Evolutionary conservation across 2,797 vertebrate genomes (phyloP).

Genomic region (Enteromius trimaculatus): DNA sequence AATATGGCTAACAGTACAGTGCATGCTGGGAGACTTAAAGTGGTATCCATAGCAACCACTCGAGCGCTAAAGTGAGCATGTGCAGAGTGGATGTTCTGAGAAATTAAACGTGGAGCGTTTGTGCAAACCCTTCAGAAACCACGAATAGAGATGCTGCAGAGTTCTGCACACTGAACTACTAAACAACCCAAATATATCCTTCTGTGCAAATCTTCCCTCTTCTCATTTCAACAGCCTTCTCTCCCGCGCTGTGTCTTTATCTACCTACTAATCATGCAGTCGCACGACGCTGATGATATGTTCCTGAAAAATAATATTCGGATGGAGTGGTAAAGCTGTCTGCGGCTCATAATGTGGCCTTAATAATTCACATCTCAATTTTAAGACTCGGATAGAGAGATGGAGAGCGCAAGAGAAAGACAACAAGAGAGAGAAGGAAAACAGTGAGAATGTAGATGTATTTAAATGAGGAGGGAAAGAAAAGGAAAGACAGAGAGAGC

Average conservation of each 20-base stretch:
- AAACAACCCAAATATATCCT: neutral
- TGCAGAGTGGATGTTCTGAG: slow-evolving; percentile 46
- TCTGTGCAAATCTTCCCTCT: neutral
- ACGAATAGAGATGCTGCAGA: slow-evolving; percentile 1
- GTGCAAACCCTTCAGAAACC: slow-evolving; percentile 56
- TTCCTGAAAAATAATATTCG: slow-evolving; percentile 58
- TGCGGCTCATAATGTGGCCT: slow-evolving; percentile 57
- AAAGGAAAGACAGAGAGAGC: neutral
- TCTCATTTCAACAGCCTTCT: neutral
- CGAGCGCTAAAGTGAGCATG: slow-evolving; percentile 41
- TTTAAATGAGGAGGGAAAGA: slow-evolving; percentile 23
- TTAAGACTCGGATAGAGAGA: slow-evolving; percentile 32
- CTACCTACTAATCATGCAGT: neutral
- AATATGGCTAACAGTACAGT: slow-evolving; percentile 28
- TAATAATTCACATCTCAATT: slow-evolving; percentile 66
- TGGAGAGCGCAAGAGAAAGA: slow-evolving; percentile 16
- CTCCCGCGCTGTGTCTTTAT: neutral
- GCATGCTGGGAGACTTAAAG: slow-evolving; percentile 45
- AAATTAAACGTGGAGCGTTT: slow-evolving; percentile 70
- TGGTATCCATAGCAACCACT: slow-evolving; percentile 56
- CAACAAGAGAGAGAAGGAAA: slow-evolving; percentile 24
- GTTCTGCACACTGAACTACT: slow-evolving; percentile 9
- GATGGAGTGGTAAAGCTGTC: slow-evolving; percentile 52
- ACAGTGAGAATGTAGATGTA: slow-evolving; percentile 26
- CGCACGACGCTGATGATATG: slow-evolving; percentile 25